Base-by-base conservation (phyloP, 2,113 vertebrate species). In the Pseudorasbora parva region DNA sequence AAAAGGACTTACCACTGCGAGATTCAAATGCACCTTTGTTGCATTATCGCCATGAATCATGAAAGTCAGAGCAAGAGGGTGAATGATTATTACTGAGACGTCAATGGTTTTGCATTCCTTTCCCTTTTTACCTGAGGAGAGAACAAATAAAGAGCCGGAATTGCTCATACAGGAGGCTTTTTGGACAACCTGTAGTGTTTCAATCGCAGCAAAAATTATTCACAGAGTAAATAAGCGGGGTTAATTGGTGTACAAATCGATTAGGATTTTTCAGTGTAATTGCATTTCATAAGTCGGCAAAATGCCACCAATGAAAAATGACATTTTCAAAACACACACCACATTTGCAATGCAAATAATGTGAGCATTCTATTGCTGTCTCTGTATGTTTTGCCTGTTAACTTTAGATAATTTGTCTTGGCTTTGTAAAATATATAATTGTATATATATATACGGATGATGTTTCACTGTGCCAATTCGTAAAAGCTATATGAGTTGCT, bases 211-310 rank as follows among this genome's bases (percentile, higher is more conserved):
- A 11, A 8, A 66, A 33, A 2, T 4, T 66, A 19, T 7, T 66
- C 14, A 66, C 68, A 43, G 17, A 43, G 37, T 43, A 71, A 71
- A 19, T 41, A 10, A 71, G 33, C 17, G 43, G 33, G 68, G 71
- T 49, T 73, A 73, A 73, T 73, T 49, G 71, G 71, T 73, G 23
- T 49, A 43, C n/a, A 73, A 73, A 45, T 49, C n/a, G 12, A 27
- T 73, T 49, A 49, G 43, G 10, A 11, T 41, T 23, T 47, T 49
- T 73, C 43, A 25, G 21, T 73, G n/a, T 73, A 73, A 73, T 23
- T 47, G 43, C n/a, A 49, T 73, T 73, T 14, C 8, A 15, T 33
- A 49, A 45, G n/a, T 15, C 5, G n/a, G 11, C 33, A 73, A 73
- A 45, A 72, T 47, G 69, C 37, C 41, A 47, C 41, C n/a, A 23